Percentiles rank a stretch among this genome's conserved stretches.
Conservation (phyloP, 2,888 invertebrate genomes). For the Andrena chrysosceles region DNA sequence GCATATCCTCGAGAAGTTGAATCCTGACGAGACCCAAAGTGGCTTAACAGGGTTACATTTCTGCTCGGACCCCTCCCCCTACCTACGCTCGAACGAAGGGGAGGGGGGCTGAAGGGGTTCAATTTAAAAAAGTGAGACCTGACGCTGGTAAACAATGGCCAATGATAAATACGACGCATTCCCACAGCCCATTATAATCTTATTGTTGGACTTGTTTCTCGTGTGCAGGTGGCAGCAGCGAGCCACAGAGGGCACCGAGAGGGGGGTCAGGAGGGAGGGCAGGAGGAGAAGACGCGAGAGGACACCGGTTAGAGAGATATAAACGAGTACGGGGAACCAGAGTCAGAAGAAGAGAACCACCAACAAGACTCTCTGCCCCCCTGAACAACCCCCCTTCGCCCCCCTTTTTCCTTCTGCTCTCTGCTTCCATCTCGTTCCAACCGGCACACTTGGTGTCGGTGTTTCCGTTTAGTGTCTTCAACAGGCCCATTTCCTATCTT, state of each 20-base stretch:
- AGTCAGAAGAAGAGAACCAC: slow-evolving; percentile 69
- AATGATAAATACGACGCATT: slow-evolving; percentile 82
- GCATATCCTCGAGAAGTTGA: no score
- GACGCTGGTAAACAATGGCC: slow-evolving; percentile 79
- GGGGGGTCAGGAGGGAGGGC: slow-evolving; percentile 29
- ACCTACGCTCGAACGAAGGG: neutral
- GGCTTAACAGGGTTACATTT: slow-evolving; percentile 6
- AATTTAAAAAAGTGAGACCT: slow-evolving; percentile 78
- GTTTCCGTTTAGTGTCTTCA: slow-evolving; percentile 11
- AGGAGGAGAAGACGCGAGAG: slow-evolving; percentile 50
- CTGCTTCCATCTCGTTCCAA: slow-evolving; percentile 35
- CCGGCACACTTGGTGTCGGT: slow-evolving; percentile 9
- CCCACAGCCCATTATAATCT: slow-evolving; percentile 81
- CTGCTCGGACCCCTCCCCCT: neutral
- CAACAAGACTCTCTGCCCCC: slow-evolving; percentile 52
- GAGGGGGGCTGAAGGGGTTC: slow-evolving; percentile 62
- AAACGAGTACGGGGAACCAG: slow-evolving; percentile 82
- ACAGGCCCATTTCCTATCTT: slow-evolving; percentile 26
- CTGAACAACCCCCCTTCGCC: slow-evolving; percentile 21
- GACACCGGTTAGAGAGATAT: slow-evolving; percentile 76
- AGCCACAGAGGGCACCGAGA: slow-evolving; percentile 31
- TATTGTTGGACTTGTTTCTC: slow-evolving; percentile 82
- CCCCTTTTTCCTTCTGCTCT: neutral
- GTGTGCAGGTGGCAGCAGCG: slow-evolving; percentile 78
- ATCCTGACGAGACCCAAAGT: no score